These are phyloP conservation scores for Cloeon dipterum DNA, from an alignment of 2,888 invertebrate species.

Conservation along the genomic window DNA sequence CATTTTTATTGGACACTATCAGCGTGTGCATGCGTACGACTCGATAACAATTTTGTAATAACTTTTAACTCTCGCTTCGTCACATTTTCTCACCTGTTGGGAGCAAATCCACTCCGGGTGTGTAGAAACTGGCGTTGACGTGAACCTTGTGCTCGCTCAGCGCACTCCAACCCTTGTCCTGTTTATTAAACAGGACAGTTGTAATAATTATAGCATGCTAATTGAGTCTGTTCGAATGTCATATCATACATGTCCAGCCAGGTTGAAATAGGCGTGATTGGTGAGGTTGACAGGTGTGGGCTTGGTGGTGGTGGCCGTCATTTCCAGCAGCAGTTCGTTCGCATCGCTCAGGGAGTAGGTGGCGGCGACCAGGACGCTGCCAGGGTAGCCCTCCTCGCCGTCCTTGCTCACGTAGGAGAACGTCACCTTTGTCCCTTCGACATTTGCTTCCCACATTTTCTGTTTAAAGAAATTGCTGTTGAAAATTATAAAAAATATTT, in stretches of 20 bases:
- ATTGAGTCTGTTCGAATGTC: too few species aligned
- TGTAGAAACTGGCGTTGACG: conserved; percentile 55
- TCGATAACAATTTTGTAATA: too few species aligned
- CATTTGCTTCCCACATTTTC: conserved; percentile 43
- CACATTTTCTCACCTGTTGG: conserved; percentile 60
- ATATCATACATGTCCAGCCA: conserved; percentile 85
- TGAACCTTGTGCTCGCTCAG: conserved; percentile 43
- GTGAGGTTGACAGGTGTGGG: conserved; percentile 71
- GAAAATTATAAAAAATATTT: conserved; percentile 3
- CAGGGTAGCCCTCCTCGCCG: conserved; percentile 76
- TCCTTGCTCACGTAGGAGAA: conserved; percentile 55
- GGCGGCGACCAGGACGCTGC: conserved; percentile 45
- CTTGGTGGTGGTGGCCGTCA: conserved; percentile 49
- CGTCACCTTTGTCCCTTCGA: conserved; percentile 34
- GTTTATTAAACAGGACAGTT: conserved; percentile 5
- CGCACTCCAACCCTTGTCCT: conserved; percentile 32
- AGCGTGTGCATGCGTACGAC: too few species aligned
- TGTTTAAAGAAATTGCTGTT: conserved; percentile 11
- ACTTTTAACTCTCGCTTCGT: too few species aligned
- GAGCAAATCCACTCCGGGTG: conserved; percentile 43
- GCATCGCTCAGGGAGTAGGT: conserved; percentile 45
- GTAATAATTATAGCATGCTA: conserved; percentile 2
- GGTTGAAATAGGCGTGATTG: conserved; percentile 76
- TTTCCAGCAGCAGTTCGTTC: conserved; percentile 50
- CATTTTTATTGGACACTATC: too few species aligned